Percentiles rank a stretch among this genome's conserved stretches.
Evolutionary conservation across 2,888 invertebrate species (phyloP).

Genomic region (Polylopha cassiicola): DNA sequence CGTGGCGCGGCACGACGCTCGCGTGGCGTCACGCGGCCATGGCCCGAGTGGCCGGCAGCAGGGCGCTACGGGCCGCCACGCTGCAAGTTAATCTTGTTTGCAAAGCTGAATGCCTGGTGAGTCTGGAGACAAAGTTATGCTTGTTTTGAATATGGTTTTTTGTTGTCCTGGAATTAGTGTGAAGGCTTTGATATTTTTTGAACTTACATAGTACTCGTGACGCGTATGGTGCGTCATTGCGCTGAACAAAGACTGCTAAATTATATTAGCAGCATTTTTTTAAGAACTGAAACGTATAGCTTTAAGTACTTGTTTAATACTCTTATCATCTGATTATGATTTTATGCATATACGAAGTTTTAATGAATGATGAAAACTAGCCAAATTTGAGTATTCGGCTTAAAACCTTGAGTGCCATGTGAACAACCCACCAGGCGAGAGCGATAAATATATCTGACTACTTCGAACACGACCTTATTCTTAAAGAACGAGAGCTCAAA

Average conservation of each 20-base stretch:
- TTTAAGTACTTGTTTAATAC: too few relatives aligned
- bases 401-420: constrained; percentile 69
- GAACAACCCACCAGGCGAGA: constrained; percentile 60
- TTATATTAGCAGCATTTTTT: too few relatives aligned
- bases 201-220: neutral
- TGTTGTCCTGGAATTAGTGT: too few relatives aligned
- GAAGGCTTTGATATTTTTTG: neutral
- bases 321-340: too few relatives aligned
- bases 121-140: too few relatives aligned
- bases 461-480: constrained; percentile 36
- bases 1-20: constrained; percentile 73
- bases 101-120: constrained; percentile 89
- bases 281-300: too few relatives aligned
- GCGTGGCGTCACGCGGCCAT: constrained; percentile 83
- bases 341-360: too few relatives aligned
- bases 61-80: constrained; percentile 84
- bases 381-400: constrained; percentile 75
- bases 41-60: constrained; percentile 42
- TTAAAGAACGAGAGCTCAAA: constrained; percentile 2
- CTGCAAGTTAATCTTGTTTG: constrained; percentile 93
- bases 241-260: too few relatives aligned
- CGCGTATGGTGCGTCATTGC: neutral
- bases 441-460: too few relatives aligned
- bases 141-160: too few relatives aligned
- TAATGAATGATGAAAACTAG: constrained; percentile 65